Evolutionary conservation across 2,113 vertebrate species (phyloP), one percentile per base, ranked within the genome.

Genomic region (Lichenostomus cassidix): DNA sequence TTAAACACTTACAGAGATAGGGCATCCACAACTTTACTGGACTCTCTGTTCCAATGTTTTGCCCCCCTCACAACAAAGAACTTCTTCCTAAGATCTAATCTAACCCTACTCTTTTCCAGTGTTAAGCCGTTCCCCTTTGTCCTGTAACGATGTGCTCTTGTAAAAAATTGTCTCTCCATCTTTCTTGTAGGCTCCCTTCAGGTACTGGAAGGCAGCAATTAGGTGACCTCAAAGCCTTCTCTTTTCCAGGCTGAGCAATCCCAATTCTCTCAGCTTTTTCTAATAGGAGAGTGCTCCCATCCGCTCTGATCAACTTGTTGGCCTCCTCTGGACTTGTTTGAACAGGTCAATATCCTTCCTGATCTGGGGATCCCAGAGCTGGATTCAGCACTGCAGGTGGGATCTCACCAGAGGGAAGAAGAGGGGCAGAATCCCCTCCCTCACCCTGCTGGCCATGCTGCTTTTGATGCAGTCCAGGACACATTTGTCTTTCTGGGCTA

Each of bases 201-300:
- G 20, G 20, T 35, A 55, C 29, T 47, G 17, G 17, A 69, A 53
- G 21, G 47, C 24, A 35, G 14, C 7, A 55, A 15, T 62, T 47
- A 55, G n/a, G 29, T 0, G 0, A 55, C 5, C 3, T 17, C 29
- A 55, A 55, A 62, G 21, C 29, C 17, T 41, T 69, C 16, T 46
- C 33, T 75, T 39, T 14, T 75, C 46, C 62, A 68, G 39, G 15
- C 29, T 75, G 53, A 53, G 22, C 24, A 60, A 62, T 15, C 8
- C 14, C 47, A 75, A 4, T 53, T 52, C 9, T 68, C 24, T 9
- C n/a, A 47, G n/a, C 39, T 39, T 67, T 21, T 68, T 20, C n/a
- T 39, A 20, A 21, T 8, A 41, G 23, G 16, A 75, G 39, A 9
- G 11, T 64, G 31, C 4, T 42, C 31, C 18, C 37, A n/a, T 3